Evolutionary conservation across 2,113 vertebrate species (phyloP).

Genomic region (Archilochus colubris): DNA sequence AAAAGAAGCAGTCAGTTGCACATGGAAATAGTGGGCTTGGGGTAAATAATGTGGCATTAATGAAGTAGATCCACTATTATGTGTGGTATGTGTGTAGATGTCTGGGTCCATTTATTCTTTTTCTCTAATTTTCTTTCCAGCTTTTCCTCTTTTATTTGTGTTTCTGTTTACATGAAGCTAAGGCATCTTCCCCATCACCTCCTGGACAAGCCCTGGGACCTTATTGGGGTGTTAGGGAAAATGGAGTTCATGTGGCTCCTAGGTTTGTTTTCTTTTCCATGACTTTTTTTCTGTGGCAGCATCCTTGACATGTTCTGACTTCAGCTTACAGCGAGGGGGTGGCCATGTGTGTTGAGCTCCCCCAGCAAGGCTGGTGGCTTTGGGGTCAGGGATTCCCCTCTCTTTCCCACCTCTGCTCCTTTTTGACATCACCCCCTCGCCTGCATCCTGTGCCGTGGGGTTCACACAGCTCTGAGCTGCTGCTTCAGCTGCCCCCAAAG

Average conservation of each 20-base stretch:
- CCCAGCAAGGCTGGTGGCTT: accelerated
- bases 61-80: not conserved
- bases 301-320: not conserved
- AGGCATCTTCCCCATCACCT: not conserved
- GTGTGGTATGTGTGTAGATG: not conserved
- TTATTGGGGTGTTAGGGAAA: not conserved
- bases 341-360: accelerated
- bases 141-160: not conserved
- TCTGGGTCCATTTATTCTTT: not conserved
- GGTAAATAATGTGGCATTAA: not conserved
- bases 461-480: not conserved
- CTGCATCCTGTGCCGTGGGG: accelerated
- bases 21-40: not conserved
- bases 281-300: not conserved
- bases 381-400: no score
- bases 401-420: not conserved
- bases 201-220: not conserved
- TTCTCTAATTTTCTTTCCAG: not conserved
- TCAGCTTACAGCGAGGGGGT: not conserved
- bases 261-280: not conserved
- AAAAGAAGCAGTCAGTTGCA: not conserved
- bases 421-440: accelerated
- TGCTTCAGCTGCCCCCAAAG: not conserved
- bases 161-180: not conserved
- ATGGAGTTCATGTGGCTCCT: accelerated